phyloP scores from a whole-genome alignment of 1,140 invertebrate species.

The Sarcophaga peregrina region DNA sequence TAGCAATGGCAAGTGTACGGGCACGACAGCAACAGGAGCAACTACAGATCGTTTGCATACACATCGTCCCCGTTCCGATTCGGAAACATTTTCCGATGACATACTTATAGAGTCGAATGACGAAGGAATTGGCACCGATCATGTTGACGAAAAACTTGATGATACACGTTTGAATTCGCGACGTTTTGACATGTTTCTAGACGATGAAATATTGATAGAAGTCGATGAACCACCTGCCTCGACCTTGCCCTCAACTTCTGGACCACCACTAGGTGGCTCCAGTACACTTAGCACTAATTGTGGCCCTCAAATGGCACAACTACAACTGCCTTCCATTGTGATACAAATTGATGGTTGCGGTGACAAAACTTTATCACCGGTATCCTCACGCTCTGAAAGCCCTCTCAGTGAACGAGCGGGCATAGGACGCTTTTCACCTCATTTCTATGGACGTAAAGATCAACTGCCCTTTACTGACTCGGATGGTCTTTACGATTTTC shows the following conservation, averaged over 20 bases:
- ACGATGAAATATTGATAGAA: slow-evolving; percentile 65
- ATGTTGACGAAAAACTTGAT: slow-evolving; percentile 74
- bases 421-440: slow-evolving; percentile 74
- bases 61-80: slow-evolving; percentile 72
- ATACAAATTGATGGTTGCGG: slow-evolving; percentile 69
- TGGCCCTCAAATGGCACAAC: slow-evolving; percentile 63
- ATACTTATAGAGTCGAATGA: slow-evolving; percentile 76
- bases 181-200: slow-evolving; percentile 71
- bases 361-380: slow-evolving; percentile 74
- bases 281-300: slow-evolving; percentile 36
- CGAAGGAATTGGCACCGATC: slow-evolving; percentile 77
- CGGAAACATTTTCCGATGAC: slow-evolving; percentile 77
- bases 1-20: slow-evolving; percentile 39
- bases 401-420: slow-evolving; percentile 78
- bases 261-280: slow-evolving; percentile 28
- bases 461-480: slow-evolving; percentile 78
- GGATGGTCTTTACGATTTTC: slow-evolving; percentile 81
- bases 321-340: slow-evolving; percentile 74
- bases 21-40: not conserved
- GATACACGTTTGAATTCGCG: slow-evolving; percentile 46
- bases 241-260: slow-evolving; percentile 33
- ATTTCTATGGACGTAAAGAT: slow-evolving; percentile 75
- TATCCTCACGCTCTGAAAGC: slow-evolving; percentile 81
- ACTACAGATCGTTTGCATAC: slow-evolving; percentile 54
- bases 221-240: slow-evolving; percentile 49